Percentiles rank a stretch among this genome's conserved stretches.
Conservation (phyloP, 2,113 vertebrate genomes). For the Lagopus muta region DNA sequence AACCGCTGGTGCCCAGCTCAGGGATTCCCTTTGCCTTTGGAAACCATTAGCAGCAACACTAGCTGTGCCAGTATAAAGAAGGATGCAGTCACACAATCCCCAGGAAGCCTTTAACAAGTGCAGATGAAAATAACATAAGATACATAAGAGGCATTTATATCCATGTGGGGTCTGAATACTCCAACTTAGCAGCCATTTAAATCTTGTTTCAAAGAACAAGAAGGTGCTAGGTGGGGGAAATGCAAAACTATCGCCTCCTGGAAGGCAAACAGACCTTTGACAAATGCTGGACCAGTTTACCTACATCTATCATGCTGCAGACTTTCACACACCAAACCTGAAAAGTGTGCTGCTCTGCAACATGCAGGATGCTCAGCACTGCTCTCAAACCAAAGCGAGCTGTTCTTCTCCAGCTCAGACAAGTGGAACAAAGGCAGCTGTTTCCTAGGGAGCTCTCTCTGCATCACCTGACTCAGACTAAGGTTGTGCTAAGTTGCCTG, state of each 20-base stretch:
- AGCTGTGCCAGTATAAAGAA: rapidly evolving
- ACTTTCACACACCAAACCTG: neutral
- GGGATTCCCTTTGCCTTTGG: neutral
- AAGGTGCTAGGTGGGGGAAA: neutral
- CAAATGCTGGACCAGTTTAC: neutral
- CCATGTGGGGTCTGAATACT: neutral
- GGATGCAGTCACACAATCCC: neutral
- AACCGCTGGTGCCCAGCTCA: neutral
- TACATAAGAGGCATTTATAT: neutral
- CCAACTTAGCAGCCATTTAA: neutral
- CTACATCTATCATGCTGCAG: neutral
- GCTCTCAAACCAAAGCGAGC: neutral
- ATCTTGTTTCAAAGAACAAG: neutral
- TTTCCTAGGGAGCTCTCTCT: neutral
- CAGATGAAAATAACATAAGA: neutral
- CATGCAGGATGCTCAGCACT: neutral
- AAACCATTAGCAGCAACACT: neutral
- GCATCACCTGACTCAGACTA: neutral
- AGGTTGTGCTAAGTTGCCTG: neutral
- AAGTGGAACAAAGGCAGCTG: neutral
- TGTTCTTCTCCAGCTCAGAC: neutral
- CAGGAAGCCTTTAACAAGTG: neutral
- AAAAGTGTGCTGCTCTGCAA: neutral
- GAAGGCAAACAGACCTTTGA: neutral
- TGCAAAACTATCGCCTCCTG: neutral